Evolutionary conservation across 2,888 invertebrate species (phyloP), one percentile per base, ranked within the genome.

Genomic region (Lasioglossum vierecki): DNA sequence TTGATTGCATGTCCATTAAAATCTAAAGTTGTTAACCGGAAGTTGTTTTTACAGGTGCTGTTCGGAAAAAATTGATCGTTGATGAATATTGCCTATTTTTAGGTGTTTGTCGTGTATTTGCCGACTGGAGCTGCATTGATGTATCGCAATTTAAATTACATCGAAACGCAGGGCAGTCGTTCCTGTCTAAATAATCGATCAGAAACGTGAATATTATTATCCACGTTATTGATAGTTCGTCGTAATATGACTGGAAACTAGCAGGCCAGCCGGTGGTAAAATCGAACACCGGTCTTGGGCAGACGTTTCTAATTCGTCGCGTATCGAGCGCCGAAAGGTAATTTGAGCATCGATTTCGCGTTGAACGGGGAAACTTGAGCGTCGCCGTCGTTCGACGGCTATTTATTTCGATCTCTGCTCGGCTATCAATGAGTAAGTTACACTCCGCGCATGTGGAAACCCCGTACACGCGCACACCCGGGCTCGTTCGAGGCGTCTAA

Each of bases 401-500:
- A 76, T 77, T 80, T 85, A 71, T 80, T 84, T 76, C 70, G 70
- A 78, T 75, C 66, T 79, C 79, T 76, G 66, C 74, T 46, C 63
- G 72, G 66, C 60, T 46, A 66, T 79, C 76, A 74, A 78, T 71
- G 85, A 74, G 76, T 80, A 84, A 71, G 88, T 86, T 85, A 85
- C 79, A 71, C 26, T 3, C 66, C 74, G 76, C 74, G 71, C 80
- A 82, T 81, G 70, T 76, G 68, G 60, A 73, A 87, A 81, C 60
- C 35, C 35, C 63, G 49, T 63, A 30, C 53, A 18, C 75, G 84
- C 77, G n/a, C 60, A 18, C 73, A 35, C 11, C 57, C 71, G 39
- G 70, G 75, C 71, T 83, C 80, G n/a, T 60, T 78, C 83, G 49
- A 79, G 76, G 79, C 53, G 82, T 83, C 86, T 88, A 90, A 91